phyloP scores from a whole-genome alignment of 2,113 vertebrate species.

The Montifringilla adamsi region DNA sequence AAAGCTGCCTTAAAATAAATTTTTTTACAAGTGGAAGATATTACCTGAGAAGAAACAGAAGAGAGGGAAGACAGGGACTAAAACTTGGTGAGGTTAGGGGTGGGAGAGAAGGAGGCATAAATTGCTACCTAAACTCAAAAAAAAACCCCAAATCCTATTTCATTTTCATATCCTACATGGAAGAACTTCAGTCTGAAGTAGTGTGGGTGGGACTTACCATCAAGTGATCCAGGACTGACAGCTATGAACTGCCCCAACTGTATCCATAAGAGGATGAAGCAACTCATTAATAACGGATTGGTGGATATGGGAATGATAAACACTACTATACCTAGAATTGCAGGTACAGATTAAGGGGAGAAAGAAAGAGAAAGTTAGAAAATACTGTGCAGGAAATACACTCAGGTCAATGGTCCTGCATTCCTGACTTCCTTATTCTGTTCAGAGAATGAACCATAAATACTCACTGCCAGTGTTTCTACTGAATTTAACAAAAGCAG shows the following conservation, averaged over 20 bases:
- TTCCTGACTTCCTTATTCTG: neutral
- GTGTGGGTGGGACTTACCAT: slow-evolving; percentile 67
- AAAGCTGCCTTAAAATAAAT: neutral
- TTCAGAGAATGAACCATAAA: neutral
- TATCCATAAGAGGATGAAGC: slow-evolving; percentile 68
- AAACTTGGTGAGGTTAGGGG: neutral
- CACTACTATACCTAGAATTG: slow-evolving; percentile 68
- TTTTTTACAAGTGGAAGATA: neutral
- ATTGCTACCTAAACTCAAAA: neutral
- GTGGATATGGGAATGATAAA: slow-evolving; percentile 71
- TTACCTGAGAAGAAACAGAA: neutral
- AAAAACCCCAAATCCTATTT: neutral
- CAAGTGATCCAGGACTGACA: slow-evolving; percentile 67
- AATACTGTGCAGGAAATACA: slow-evolving; percentile 40
- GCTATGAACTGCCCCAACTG: slow-evolving; percentile 70
- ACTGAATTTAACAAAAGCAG: neutral
- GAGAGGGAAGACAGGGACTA: neutral
- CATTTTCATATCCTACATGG: slow-evolving; percentile 46
- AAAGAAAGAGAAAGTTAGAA: slow-evolving; percentile 69
- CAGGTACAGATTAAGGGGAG: slow-evolving; percentile 62
- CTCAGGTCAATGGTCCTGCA: slow-evolving; percentile 19
- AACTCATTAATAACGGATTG: slow-evolving; percentile 72
- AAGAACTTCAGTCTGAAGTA: slow-evolving; percentile 63
- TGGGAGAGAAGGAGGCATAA: neutral
- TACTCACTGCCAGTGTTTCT: neutral